phyloP scores from a whole-genome alignment of 2,797 vertebrate genomes.

The Ptychadena robeensis region DNA sequence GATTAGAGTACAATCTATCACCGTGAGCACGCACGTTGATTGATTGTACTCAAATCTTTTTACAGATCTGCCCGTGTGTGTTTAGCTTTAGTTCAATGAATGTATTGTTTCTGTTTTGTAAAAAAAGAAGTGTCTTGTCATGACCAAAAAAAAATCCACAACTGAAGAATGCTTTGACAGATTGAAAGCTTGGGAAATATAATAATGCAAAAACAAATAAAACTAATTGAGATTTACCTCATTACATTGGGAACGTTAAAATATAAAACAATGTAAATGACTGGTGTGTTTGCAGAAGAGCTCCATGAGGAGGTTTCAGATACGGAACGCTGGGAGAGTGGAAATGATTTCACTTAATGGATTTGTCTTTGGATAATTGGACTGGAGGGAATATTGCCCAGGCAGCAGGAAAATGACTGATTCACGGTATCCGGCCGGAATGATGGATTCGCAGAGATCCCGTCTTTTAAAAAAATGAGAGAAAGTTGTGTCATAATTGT shows the following conservation, averaged over 20 bases:
- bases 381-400: constrained; percentile 35
- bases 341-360: constrained; percentile 40
- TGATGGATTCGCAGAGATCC: constrained; percentile 35
- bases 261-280: neutral
- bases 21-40: too few relatives aligned
- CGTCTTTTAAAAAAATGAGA: constrained; percentile 45
- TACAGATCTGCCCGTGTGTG: too few relatives aligned
- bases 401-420: constrained; percentile 38
- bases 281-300: neutral
- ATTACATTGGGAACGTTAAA: neutral
- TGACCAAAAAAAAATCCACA: too few relatives aligned
- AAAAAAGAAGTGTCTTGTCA: too few relatives aligned
- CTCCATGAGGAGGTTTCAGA: neutral
- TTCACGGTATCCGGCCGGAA: constrained; percentile 24
- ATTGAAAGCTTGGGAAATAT: too few relatives aligned
- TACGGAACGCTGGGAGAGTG: neutral
- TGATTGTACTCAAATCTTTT: too few relatives aligned
- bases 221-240: neutral
- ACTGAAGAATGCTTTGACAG: neutral
- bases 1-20: too few relatives aligned
- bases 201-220: neutral
- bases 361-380: constrained; percentile 44
- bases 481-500: constrained; percentile 47
- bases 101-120: too few relatives aligned
- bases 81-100: too few relatives aligned